phyloP scores from a whole-genome alignment of 2,888 invertebrate species.

The Chironomus tentans region DNA sequence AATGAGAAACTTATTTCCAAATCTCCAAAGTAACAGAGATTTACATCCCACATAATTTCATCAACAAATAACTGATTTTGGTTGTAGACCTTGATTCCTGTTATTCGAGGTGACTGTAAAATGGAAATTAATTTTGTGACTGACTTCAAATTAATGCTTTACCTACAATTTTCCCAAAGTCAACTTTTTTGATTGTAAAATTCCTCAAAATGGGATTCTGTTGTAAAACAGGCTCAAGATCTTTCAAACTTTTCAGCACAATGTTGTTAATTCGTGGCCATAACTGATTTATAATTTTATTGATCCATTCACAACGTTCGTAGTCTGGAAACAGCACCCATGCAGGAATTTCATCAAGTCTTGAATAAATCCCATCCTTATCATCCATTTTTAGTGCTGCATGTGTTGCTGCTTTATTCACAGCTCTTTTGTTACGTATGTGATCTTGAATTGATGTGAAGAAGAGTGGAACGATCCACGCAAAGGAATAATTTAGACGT shows the following conservation, averaged over 20 bases:
- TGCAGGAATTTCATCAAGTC: constrained; percentile 9
- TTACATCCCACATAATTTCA: not conserved
- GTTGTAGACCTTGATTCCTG: constrained; percentile 15
- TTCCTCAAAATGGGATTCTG: not conserved
- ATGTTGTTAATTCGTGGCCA: not conserved
- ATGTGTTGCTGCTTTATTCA: not conserved
- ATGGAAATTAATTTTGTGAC: not conserved
- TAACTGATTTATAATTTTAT: not conserved
- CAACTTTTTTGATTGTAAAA: constrained; percentile 1
- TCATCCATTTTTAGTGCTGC: not conserved
- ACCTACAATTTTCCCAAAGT: constrained; percentile 3
- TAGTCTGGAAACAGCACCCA: constrained; percentile 21
- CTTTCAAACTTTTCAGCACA: not conserved
- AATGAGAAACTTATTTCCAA: not conserved
- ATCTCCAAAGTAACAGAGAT: constrained; percentile 12
- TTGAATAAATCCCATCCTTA: not conserved
- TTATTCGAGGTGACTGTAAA: constrained; percentile 5
- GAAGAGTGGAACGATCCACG: not conserved
- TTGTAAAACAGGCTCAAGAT: not conserved
- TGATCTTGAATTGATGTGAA: not conserved
- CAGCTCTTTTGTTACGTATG: not conserved
- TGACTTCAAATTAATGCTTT: not conserved
- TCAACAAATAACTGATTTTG: not conserved
- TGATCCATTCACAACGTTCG: constrained; percentile 17
- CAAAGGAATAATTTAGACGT: not conserved